Conservation (phyloP, 2,113 vertebrate genomes). For the Tetraodon nigroviridis region DNA sequence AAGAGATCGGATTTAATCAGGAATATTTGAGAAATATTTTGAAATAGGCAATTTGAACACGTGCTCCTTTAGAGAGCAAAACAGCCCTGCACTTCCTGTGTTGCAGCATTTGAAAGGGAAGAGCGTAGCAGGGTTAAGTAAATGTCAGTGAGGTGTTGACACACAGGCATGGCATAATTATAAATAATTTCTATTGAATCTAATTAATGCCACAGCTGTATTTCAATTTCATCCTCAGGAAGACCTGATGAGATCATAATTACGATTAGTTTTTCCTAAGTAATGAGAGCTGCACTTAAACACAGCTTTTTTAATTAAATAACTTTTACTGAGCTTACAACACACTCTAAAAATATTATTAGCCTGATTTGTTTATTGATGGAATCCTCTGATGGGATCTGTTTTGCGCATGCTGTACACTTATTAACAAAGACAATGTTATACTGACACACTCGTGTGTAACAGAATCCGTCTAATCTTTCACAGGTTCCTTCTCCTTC, state of each 20-base stretch:
- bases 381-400: too few species aligned
- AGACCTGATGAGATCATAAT: neutral
- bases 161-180: neutral
- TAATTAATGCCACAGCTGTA: neutral
- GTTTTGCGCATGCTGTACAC: too few species aligned
- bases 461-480: neutral
- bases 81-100: constrained; percentile 3
- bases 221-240: neutral
- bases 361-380: too few species aligned
- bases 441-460: neutral
- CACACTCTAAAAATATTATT: too few species aligned
- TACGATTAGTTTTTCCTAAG: neutral
- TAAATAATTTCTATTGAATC: neutral
- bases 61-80: neutral
- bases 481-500: constrained; percentile 93
- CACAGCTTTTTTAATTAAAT: too few species aligned
- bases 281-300: neutral
- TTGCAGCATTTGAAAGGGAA: neutral
- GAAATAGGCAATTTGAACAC: neutral
- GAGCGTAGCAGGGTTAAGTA: too few species aligned
- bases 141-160: constrained; percentile 1
- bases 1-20: neutral
- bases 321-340: too few species aligned
- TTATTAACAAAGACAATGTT: neutral
- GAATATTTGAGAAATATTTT: neutral